phyloP scores from a whole-genome alignment of 1,140 invertebrate genomes.

The Odontomachus brunneus region DNA sequence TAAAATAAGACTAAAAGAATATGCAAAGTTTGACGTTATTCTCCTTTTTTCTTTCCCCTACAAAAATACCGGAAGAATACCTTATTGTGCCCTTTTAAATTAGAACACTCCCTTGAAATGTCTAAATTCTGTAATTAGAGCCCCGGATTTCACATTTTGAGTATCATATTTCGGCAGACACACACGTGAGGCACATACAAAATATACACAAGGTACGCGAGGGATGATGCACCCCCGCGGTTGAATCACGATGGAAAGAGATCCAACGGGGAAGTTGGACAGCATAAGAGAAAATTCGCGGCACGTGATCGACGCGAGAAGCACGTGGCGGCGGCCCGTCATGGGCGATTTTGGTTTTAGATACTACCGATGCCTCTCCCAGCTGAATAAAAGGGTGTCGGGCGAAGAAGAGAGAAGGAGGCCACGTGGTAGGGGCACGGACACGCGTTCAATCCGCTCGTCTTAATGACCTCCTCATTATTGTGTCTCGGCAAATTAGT shows the following conservation, averaged over 20 bases:
- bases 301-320: slow-evolving; percentile 67
- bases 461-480: slow-evolving; percentile 80
- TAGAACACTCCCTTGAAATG: too few species aligned
- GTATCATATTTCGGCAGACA: slow-evolving; percentile 13
- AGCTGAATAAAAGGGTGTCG: slow-evolving; percentile 54
- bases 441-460: slow-evolving; percentile 65
- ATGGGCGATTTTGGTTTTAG: slow-evolving; percentile 65
- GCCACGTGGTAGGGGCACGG: slow-evolving; percentile 63
- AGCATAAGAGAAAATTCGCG: slow-evolving; percentile 41
- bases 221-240: background rate
- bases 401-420: slow-evolving; percentile 20
- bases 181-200: background rate
- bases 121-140: slow-evolving; percentile 19
- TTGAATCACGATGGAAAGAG: slow-evolving; percentile 28
- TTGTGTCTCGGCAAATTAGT: slow-evolving; percentile 80
- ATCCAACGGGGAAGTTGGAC: slow-evolving; percentile 26
- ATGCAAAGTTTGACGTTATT: too few species aligned
- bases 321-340: slow-evolving; percentile 71
- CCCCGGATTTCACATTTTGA: background rate
- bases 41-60: too few species aligned
- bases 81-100: too few species aligned
- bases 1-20: too few species aligned
- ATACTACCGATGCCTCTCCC: slow-evolving; percentile 51
- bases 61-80: too few species aligned
- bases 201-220: background rate